Evolutionary conservation across 1,140 invertebrate species (phyloP), one percentile per base, ranked within the genome.

Genomic region (Halotydeus destructor): DNA sequence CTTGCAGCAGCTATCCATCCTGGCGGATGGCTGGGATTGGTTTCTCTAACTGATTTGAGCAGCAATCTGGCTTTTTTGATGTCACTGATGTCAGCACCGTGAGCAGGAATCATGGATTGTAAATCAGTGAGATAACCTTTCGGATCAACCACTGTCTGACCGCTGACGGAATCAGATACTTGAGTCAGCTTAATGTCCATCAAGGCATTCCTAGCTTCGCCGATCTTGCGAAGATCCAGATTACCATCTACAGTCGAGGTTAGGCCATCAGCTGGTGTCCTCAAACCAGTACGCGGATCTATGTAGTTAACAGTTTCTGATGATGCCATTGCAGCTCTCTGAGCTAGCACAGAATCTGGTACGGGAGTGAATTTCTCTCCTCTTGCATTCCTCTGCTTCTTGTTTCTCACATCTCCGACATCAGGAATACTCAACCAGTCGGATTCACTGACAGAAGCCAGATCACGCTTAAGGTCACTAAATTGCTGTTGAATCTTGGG

Each of bases 401-500:
- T 75, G 60, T 97, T 99, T 55, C 94, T 69, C n/a, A 86, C 82
- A 65, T 99, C 94, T 33, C 94, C 94, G 2, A 99, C 94, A 62
- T 99, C 94, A 0, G 94, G 94, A 51, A 99, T 78, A 46, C 75
- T 84, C 42, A 78, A 72, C 94, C 94, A 99, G 56, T 98, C 89
- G 49, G 86, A 81, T 52, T 86, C 82, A 2, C 71, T 72, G 0
- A 98, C 81, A 35, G 53, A 52, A 63, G 69, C 50, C 21, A 99
- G 62, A 54, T 88, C 83, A 57, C 93, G 67, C 58, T 97, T 97
- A 3, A 99, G 64, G 64, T 99, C 94, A 34, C 83, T 93, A 58
- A 99, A 99, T 57, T 98, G 91, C 55, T 99, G 93, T 57, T 99
- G 94, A 57, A 99, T 99, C 68, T 99, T 99, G 21, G 89, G 89